These are phyloP conservation scores for Saccopteryx bilineata DNA, from an alignment of 2,113 vertebrate genomes.

Conservation along the genomic window DNA sequence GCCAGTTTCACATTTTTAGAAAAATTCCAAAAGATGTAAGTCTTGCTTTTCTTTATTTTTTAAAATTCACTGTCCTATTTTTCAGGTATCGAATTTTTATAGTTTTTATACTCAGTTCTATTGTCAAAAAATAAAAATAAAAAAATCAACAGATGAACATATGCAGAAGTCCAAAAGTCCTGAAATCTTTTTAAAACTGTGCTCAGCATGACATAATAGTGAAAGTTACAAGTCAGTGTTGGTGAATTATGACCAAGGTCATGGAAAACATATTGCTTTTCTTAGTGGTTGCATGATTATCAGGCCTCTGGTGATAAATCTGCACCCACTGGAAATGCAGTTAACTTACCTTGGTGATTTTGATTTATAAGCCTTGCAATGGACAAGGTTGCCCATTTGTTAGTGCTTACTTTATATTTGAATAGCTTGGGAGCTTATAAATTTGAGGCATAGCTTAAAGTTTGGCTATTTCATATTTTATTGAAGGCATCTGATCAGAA, in stretches of 20 bases:
- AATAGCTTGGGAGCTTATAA: slow-evolving; percentile 88
- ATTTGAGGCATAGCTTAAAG: slow-evolving; percentile 88
- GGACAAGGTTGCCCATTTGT: slow-evolving; percentile 89
- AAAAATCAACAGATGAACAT: not conserved
- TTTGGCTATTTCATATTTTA: slow-evolving; percentile 87
- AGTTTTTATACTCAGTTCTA: slow-evolving; percentile 28
- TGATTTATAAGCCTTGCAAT: slow-evolving; percentile 89
- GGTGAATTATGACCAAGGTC: slow-evolving; percentile 90
- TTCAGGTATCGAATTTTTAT: not conserved
- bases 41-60: slow-evolving; percentile 49
- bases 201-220: slow-evolving; percentile 74
- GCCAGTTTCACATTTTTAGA: not conserved
- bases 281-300: slow-evolving; percentile 87
- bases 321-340: slow-evolving; percentile 86
- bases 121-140: not conserved
- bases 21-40: slow-evolving; percentile 18
- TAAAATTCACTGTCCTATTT: not conserved
- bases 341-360: slow-evolving; percentile 89
- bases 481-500: slow-evolving; percentile 76
- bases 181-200: slow-evolving; percentile 73
- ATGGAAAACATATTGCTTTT: slow-evolving; percentile 87
- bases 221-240: slow-evolving; percentile 82
- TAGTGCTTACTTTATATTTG: slow-evolving; percentile 90
- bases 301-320: slow-evolving; percentile 88
- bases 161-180: slow-evolving; percentile 65